Evolutionary conservation across 2,113 vertebrate genomes (phyloP), one percentile per base, ranked within the genome.

Genomic region (Austrofundulus limnaeus): DNA sequence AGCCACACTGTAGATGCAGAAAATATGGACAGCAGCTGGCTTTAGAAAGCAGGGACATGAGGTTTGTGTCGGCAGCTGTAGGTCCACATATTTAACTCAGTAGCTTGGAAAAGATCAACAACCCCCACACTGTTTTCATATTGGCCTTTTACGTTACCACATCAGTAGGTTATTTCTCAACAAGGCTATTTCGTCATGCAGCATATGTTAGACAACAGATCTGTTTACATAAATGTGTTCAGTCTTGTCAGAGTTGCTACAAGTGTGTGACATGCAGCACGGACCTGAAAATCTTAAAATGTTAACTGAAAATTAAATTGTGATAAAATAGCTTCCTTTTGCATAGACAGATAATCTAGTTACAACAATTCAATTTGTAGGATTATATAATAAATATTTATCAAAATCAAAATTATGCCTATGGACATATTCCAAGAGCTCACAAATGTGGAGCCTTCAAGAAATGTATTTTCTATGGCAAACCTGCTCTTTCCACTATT

Each of bases 111-210:
- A 66, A 47, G 59, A 37, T 61, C 46, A 60, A 20, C 1, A 7
- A 20, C 52, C 10, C 2, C n/a, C 0, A n/a, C 2, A 11, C 21
- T 13, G 31, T 34, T 64, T 34, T 37, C 5, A 51, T 66, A 41
- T 49, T 20, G 15, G 28, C 6, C 11, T 52, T 57, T 53, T 47
- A 39, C 50, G 62, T 42, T 31, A 9, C 2, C 10, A 54, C 59
- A 72, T 76, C 43, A 43, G 54, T 66, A 42, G 38, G 28, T 15
- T 74, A n/a, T 48, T 61, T 13, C 10, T 54, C 45, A 68, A 39
- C 15, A 59, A 14, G 48, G 24, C 14, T 20, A 61, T 9, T 28
- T 57, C 10, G 55, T 61, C 61, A 25, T 56, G 34, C 1, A 61
- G 43, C 7, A 0, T 19, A n/a, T n/a, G 57, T 9, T 11, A 55